These are phyloP conservation scores for Uropetala carovei DNA, from an alignment of 2,888 invertebrate species.

Conservation along the genomic window DNA sequence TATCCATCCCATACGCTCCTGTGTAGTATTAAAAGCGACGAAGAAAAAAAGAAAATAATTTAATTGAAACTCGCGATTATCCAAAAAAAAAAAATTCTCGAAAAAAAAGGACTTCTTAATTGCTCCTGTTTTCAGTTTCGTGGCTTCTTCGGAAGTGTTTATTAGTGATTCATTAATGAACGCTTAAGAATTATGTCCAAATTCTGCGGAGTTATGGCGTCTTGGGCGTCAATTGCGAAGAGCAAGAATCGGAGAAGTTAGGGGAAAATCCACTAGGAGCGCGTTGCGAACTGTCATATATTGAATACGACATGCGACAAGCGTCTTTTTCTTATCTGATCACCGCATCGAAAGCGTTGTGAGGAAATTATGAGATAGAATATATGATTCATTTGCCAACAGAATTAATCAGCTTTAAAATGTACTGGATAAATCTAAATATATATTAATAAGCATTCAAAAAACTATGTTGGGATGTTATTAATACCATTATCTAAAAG, in stretches of 20 bases:
- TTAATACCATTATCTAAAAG: no score
- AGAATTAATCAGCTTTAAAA: no score
- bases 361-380: not conserved
- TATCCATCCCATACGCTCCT: no score
- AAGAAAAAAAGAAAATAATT: no score
- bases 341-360: not conserved
- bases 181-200: not conserved
- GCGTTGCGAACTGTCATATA: not conserved
- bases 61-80: no score
- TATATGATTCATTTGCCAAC: no score
- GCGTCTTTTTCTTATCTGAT: not conserved
- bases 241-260: not conserved
- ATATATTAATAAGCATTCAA: no score
- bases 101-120: not conserved
- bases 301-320: not conserved
- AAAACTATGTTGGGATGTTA: no score
- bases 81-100: no score
- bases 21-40: no score
- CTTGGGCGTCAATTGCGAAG: not conserved
- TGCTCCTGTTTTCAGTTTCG: not conserved
- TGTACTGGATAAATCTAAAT: no score
- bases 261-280: not conserved
- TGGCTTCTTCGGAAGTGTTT: not conserved
- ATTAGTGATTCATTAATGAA: not conserved
- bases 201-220: not conserved